A percentile compares a stretch with the other conserved stretches of the same genome.
phyloP scores from a whole-genome alignment of 2,888 invertebrate genomes.

The Athrips mouffetella region DNA sequence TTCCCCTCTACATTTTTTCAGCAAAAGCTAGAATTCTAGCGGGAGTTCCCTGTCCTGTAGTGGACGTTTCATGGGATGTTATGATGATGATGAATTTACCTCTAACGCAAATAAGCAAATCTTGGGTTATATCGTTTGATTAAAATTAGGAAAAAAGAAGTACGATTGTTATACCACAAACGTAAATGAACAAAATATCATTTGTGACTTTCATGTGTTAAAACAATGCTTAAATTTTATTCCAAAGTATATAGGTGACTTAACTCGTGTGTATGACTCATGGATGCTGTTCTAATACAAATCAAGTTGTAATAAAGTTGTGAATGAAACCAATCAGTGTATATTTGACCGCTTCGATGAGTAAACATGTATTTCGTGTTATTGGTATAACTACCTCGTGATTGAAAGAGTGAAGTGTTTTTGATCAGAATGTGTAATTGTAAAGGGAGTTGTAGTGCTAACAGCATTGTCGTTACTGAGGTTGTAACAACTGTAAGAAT shows the following conservation, averaged over 20 bases:
- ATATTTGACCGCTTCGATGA: conserved; percentile 31
- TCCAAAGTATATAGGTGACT: conserved; percentile 5
- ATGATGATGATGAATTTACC: too few species aligned
- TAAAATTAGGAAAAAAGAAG: too few species aligned
- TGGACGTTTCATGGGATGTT: too few species aligned
- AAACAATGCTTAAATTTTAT: too few species aligned
- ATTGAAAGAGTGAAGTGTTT: conserved; percentile 4
- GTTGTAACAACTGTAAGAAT: conserved; percentile 18
- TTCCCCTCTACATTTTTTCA: too few species aligned
- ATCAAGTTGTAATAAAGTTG: conserved; percentile 33
- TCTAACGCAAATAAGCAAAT: too few species aligned
- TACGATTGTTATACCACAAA: too few species aligned
- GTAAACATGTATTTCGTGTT: conserved; percentile 30
- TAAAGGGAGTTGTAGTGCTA: conserved; percentile 27
- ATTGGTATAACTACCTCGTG: not conserved
- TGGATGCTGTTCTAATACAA: conserved; percentile 44
- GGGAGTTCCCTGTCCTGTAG: too few species aligned
- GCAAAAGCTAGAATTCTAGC: too few species aligned
- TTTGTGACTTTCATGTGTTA: too few species aligned
- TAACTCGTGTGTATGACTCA: conserved; percentile 6
- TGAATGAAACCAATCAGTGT: conserved; percentile 42
- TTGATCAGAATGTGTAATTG: conserved; percentile 38
- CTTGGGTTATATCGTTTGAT: too few species aligned
- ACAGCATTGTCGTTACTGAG: conserved; percentile 20
- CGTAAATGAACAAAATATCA: too few species aligned